phyloP scores from a whole-genome alignment of 23 tunicate species.

The Oikopleura dioica region DNA sequence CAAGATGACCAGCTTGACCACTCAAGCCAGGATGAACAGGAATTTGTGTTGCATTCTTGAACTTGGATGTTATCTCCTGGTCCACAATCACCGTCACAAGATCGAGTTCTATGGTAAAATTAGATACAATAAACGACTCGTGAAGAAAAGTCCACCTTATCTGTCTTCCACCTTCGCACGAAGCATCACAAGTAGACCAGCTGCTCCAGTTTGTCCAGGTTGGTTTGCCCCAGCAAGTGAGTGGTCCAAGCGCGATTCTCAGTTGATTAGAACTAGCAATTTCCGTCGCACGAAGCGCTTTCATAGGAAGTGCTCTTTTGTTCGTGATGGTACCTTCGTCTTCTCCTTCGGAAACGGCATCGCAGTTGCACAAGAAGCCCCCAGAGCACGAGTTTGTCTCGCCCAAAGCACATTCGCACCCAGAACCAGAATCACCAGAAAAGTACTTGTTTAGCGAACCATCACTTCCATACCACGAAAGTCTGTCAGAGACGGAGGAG shows the following conservation, averaged over 20 bases:
- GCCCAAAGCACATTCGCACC: background rate
- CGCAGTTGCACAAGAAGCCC: background rate
- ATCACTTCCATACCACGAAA: background rate
- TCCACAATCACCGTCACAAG: background rate
- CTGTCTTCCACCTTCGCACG: conserved; percentile 5
- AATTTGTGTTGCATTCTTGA: background rate
- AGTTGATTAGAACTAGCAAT: too few relatives aligned
- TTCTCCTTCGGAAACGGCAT: background rate
- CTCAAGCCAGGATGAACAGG: background rate
- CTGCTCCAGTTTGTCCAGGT: background rate
- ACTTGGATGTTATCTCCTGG: background rate
- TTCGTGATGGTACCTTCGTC: background rate
- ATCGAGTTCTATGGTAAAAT: background rate
- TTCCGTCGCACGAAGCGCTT: background rate
- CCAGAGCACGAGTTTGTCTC: background rate
- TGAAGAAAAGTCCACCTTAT: too few relatives aligned
- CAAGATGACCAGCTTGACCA: background rate
- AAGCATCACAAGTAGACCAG: conserved; percentile 9
- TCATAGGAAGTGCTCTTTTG: background rate
- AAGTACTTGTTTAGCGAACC: background rate
- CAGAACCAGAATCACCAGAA: background rate
- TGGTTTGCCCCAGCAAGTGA: conserved; percentile 2
- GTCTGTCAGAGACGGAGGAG: background rate
- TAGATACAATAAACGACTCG: too few relatives aligned
- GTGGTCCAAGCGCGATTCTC: background rate